Base-by-base conservation (phyloP, 2,797 vertebrate genomes). In the Botia kubotai region DNA sequence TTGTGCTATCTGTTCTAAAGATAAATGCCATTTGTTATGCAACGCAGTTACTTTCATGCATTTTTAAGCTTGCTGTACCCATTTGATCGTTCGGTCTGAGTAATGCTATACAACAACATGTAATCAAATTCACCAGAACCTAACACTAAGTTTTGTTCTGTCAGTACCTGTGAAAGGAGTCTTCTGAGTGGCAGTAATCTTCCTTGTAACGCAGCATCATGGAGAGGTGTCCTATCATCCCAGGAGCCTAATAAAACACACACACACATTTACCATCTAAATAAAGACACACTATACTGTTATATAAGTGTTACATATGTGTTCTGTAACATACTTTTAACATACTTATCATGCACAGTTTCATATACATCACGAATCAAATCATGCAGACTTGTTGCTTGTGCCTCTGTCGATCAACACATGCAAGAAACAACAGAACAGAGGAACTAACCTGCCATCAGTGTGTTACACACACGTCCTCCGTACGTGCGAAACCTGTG, bases 181-280 rank as follows among this genome's bases (percentile, higher is more conserved):
- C 90, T 93, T 88, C 93, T 96, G 67, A 99, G 88, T 71, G 93
- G 90, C 19, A 98, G 91, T 12, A 96, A 93, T 73, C 95, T 92
- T 26, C 97, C 97, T 72, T 97, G 96, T 88, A 91, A 96, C 2
- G 97, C 97, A 17, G 97, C 96, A 0, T 98, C 97, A 0, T 98
- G 97, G 53, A 99, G 95, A 26, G 96, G 95, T 60, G 96, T 97
- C 84, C 95, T 90, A 89, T 98, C 97, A 4, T 95, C 95, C 94
- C 95, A 96, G 55, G 89, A 91, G 55, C 96, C 97, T 98, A 90
- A 68, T 87, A 91, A 19, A 90, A 87, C 65, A 87, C 4, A 65
- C 21, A 87, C 4, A 65, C 21, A 69, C 11, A 17, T 0, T 3
- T 26, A 12, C 67, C 39, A 55, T 70, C 21, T 57, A 43, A 57